Evolutionary conservation across 1,140 invertebrate species (phyloP), one percentile per base, ranked within the genome.

Genomic region (Ostrea edulis): DNA sequence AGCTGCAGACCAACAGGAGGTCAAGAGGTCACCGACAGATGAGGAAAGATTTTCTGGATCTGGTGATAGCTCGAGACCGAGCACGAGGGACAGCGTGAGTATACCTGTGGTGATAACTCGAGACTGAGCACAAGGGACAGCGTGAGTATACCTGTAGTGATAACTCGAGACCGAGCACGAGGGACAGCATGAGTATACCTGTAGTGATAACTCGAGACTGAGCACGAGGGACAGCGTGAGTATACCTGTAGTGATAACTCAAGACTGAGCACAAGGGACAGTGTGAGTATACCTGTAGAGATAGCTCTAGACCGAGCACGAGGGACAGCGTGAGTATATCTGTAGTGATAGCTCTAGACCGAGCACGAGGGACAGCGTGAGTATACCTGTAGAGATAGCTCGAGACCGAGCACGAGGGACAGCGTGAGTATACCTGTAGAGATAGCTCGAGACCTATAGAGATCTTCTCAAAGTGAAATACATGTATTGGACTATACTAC

Each of bases 21-120:
- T 52, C 29, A 68, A 85, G 35, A 53, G 53, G 25, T 51, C 82
- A 58, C 53, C 44, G 17, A 82, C 86, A 58, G 86, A 55, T 8
- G 77, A 87, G n/a, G 65, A 77, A 22, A 77, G 71, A 12, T 53
- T 81, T 22, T 55, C 86, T 14, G n/a, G 55, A 51, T 55, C 86
- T 17, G 22, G 55, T 25, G 55, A 58, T 35, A 35, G 44, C 14
- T 20, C 12, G 5, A 65, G 54, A 51, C 68, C 65, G 9, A 54
- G 53, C 14, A 54, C 85, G 0, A 81, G 17, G 35, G 62, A 62
- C 44, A 53, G 51, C 17, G 44, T 81, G 17, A 55, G 44, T 81
- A 53, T 3, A 81, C n/a, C 54, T 2, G 35, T 17, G 22, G 55
- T 25, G 55, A 58, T 35, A 35, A n/a, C 14, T 20, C 12, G 5